Evolutionary conservation across 2,113 vertebrate genomes (phyloP).

Genomic region (Tachysurus vachellii): DNA sequence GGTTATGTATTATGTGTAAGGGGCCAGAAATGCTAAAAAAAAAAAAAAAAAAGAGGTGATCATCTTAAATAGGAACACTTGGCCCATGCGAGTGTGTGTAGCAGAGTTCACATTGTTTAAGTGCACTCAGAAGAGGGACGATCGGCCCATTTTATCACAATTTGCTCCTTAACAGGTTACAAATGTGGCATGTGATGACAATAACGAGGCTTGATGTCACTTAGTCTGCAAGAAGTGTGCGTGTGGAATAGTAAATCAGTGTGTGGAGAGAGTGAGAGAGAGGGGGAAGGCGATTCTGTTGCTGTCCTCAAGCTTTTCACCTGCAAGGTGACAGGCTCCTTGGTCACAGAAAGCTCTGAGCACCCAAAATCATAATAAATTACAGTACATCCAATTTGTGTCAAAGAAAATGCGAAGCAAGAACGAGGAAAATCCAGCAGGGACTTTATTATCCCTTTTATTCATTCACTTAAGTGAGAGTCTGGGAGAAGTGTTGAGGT

Average conservation of each 20-base stretch:
- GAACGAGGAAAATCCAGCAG: conserved; percentile 70
- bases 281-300: conserved; percentile 32
- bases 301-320: conserved; percentile 59
- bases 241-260: conserved; percentile 81
- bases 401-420: conserved; percentile 66
- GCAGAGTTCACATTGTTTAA: conserved; percentile 69
- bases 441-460: conserved; percentile 70
- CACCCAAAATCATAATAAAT: conserved; percentile 75
- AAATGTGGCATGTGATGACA: conserved; percentile 94
- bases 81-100: conserved; percentile 1
- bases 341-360: conserved; percentile 61
- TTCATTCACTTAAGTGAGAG: conserved; percentile 73
- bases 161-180: conserved; percentile 89
- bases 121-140: conserved; percentile 67
- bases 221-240: conserved; percentile 78
- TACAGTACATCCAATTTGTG: conserved; percentile 77
- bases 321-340: conserved; percentile 72
- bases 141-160: conserved; percentile 88
- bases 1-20: not conserved
- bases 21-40: not conserved
- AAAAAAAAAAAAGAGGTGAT: not conserved
- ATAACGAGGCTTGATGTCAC: conserved; percentile 92
- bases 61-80: conserved; percentile 8
- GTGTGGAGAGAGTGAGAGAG: conserved; percentile 27
- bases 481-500: conserved; percentile 43